Conservation (phyloP, 2,797 vertebrate species). For the Rhabdophis nuchalis region DNA sequence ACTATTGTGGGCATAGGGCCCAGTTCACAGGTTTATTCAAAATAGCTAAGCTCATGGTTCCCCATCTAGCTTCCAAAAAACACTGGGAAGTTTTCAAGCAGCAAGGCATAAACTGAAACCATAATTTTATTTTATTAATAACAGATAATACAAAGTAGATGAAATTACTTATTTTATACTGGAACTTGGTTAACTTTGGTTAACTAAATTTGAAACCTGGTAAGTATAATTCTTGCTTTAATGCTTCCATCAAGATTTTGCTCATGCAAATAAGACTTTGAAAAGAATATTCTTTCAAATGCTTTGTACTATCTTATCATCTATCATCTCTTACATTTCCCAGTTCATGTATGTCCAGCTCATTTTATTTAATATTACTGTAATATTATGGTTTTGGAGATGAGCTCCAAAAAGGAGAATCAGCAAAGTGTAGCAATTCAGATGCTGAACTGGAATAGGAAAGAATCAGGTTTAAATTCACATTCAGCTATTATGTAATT, state of each 20-base stretch:
- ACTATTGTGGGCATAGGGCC: fast-evolving
- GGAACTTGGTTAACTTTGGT: not conserved
- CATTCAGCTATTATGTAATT: not conserved
- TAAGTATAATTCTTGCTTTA: not conserved
- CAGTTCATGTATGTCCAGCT: not conserved
- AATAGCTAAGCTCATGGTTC: not conserved
- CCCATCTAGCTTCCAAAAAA: not conserved
- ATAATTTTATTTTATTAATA: not conserved
- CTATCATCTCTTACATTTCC: too few species aligned
- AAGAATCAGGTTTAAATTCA: not conserved
- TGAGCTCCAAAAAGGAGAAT: not conserved
- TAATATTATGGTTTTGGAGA: not conserved
- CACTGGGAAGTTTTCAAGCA: not conserved
- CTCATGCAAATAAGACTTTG: not conserved
- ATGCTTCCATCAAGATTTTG: not conserved
- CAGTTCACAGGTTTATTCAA: not conserved
- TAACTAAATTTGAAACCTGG: not conserved
- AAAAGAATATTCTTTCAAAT: not conserved
- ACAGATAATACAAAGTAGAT: not conserved
- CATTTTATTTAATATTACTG: not conserved
- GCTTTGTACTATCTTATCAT: not conserved
- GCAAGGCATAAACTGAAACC: not conserved
- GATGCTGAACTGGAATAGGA: not conserved
- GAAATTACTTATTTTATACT: not conserved
- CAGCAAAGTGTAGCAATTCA: not conserved